Evolutionary conservation across 2,113 vertebrate species (phyloP), one percentile per base, ranked within the genome.

Genomic region (Syrrhaptes paradoxus): DNA sequence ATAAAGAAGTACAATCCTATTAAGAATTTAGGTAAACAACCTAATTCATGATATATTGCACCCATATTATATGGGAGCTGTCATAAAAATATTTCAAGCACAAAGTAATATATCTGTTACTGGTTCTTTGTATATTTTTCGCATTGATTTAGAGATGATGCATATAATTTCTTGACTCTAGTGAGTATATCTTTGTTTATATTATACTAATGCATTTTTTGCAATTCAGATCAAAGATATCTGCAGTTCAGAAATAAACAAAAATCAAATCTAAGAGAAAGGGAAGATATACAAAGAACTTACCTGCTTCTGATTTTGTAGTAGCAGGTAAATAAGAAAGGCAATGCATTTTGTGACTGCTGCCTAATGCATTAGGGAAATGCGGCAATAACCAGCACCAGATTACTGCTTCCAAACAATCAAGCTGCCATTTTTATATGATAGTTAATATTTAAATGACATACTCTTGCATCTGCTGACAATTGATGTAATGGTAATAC

Each of bases 361-460:
- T 93, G 75, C 95, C 94, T 97, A 95, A 96, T 96, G 91, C 87
- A 89, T 98, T 97, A 97, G 96, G 94, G 95, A 97, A 98, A 97
- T 96, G 61, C 96, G 95, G 95, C 85, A 95, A 96, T 97, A 97
- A 90, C 94, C 92, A 90, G 92, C 98, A 96, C 93, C 93, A 97
- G 97, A 98, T 99, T 98, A 98, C 98, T 97, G 97, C 97, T 98
- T 98, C 98, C 98, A 98, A 98, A 98, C 98, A 98, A 98, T 98
- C 98, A 98, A 98, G 98, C 98, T 99, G 98, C 98, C 98, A 99
- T 98, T 99, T 99, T 99, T 99, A 99, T 99, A 98, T 98, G 98
- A 98, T 98, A 98, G 98, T 98, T 99, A 99, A 98, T 98, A 98
- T 98, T 98, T 99, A 99, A 98, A 98, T 98, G 98, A 98, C 98